Evolutionary conservation across 2,113 vertebrate genomes (phyloP), one percentile per base, ranked within the genome.

Genomic region (Axis porcinus): DNA sequence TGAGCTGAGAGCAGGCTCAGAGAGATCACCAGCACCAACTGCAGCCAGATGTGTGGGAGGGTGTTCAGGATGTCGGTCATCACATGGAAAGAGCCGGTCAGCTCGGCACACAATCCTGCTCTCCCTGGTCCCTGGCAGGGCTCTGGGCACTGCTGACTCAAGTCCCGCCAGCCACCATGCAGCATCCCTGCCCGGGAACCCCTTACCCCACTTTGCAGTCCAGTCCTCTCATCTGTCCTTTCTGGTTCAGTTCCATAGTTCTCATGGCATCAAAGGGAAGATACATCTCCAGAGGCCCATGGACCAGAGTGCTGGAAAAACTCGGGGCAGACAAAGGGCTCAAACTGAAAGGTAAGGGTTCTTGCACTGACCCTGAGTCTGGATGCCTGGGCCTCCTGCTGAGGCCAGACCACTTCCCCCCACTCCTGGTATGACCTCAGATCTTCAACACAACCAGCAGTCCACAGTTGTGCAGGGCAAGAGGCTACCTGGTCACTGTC

Each of bases 221-320:
- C 0, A 3, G 9, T 10, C 79, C 14, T 17, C 91, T 93, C 7
- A 97, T 0, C 3, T 0, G 5, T 91, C 23, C 79, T 91, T 93
- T 95, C 55, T 94, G 11, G 2, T 91, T 6, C 97, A 99, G 99
- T 55, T 99, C 99, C 81, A 98, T 99, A n/a, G 99, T 99, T 64
- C 98, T 99, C 57, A 95, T 99, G 96, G 99, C 99, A 0, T 99
- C 99, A 1, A 99, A 99, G 97, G 99, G 99, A 85, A 99, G 98
- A 70, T 98, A 99, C 15, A 47, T 99, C 91, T 98, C 99, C 70
- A 99, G 98, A 98, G 99, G 99, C 96, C 98, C 98, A 0, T 99
- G 99, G 99, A 99, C 99, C 45, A 99, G 99, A 98, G 98, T 99
- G 33, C 98, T 99, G 96, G 99, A 99, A 78, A 99, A 97, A 92